Percentiles rank a stretch among this genome's conserved stretches.
Evolutionary conservation across 2,888 invertebrate genomes (phyloP).

Genomic region (Pristionchus maxplancki): DNA sequence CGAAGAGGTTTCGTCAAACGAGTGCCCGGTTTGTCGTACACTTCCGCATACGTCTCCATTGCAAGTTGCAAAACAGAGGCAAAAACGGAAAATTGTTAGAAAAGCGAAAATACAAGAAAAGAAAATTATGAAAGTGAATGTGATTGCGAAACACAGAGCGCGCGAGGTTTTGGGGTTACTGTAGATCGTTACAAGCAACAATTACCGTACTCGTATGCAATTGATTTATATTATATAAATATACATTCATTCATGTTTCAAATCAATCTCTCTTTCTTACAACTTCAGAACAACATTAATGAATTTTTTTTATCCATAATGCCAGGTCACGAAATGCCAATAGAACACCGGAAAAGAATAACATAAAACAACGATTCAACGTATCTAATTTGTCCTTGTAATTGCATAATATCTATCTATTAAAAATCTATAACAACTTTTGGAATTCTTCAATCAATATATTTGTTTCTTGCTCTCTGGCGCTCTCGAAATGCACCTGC

Average conservation of each 20-base stretch:
- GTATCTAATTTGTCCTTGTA: background rate
- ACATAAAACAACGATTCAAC: background rate
- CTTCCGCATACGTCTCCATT: conserved; percentile 26
- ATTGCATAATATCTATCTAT: no score
- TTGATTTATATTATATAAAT: no score
- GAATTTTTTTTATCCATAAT: background rate
- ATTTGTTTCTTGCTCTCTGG: conserved; percentile 25
- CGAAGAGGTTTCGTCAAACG: background rate
- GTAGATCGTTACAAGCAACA: background rate
- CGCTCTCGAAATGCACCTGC: conserved; percentile 3
- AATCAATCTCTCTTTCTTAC: no score
- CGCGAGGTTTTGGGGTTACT: background rate
- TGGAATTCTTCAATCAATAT: conserved; percentile 14
- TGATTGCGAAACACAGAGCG: background rate
- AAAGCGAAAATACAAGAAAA: background rate
- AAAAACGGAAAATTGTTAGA: no score
- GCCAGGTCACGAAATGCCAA: background rate
- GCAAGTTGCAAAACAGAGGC: no score
- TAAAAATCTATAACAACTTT: conserved; percentile 14
- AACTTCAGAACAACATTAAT: no score
- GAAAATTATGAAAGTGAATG: background rate
- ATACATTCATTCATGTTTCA: no score
- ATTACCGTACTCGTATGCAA: no score
- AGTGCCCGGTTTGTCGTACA: conserved; percentile 8
- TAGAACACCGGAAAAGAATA: background rate